Conservation (phyloP, 2,888 invertebrate species). For the Mellilla xanthometata region DNA sequence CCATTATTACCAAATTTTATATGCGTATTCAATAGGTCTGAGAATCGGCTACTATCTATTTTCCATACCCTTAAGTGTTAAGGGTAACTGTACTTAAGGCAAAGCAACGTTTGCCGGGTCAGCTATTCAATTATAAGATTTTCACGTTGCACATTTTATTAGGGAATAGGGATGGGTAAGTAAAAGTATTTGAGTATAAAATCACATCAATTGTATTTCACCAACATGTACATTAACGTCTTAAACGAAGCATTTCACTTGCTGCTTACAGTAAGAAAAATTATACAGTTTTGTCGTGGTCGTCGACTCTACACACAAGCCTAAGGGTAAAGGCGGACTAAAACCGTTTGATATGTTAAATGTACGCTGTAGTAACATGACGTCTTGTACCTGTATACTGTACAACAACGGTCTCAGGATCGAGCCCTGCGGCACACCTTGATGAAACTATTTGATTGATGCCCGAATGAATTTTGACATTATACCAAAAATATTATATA, state of each 20-base stretch:
- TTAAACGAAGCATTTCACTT: slow-evolving; percentile 78
- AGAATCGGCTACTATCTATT: too few relatives aligned
- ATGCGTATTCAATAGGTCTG: too few relatives aligned
- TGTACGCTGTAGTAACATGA: too few relatives aligned
- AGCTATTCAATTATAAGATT: too few relatives aligned
- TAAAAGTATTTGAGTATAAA: slow-evolving; percentile 68
- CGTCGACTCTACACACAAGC: slow-evolving; percentile 70
- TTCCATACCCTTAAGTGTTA: too few relatives aligned
- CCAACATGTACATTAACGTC: slow-evolving; percentile 80
- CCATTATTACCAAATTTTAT: too few relatives aligned
- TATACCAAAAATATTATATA: too few relatives aligned
- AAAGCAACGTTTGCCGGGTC: too few relatives aligned
- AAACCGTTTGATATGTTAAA: slow-evolving; percentile 57
- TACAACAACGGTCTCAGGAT: slow-evolving; percentile 25
- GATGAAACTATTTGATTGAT: too few relatives aligned
- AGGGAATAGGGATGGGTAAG: slow-evolving; percentile 22
- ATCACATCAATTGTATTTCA: slow-evolving; percentile 83
- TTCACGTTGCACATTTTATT: too few relatives aligned
- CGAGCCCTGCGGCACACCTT: slow-evolving; percentile 15
- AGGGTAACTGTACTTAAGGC: too few relatives aligned
- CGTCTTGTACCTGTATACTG: slow-evolving; percentile 9
- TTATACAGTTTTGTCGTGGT: slow-evolving; percentile 53
- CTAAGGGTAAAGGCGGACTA: slow-evolving; percentile 77
- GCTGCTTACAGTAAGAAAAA: slow-evolving; percentile 74
- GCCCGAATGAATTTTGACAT: too few relatives aligned